Evolutionary conservation across 2,888 invertebrate species (phyloP).

Genomic region (Stenichneumon culpator): DNA sequence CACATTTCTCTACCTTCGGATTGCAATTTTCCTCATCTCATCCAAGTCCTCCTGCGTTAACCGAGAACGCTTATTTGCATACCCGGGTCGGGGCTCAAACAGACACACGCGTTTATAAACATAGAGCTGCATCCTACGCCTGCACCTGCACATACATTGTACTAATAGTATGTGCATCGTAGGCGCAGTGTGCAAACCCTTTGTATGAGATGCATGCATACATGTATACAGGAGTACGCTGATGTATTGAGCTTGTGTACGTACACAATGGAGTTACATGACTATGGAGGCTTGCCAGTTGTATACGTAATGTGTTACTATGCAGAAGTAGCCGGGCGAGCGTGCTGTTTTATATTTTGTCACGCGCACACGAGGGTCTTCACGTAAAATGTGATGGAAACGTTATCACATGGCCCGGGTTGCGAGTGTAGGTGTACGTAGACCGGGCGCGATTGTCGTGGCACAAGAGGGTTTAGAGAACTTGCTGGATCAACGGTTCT

Average conservation of each 20-base stretch:
- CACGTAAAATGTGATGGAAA: neutral
- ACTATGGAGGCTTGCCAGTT: neutral
- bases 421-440: neutral
- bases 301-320: neutral
- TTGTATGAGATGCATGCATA: neutral
- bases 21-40: slow-evolving; percentile 31
- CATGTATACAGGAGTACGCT: neutral
- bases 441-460: neutral
- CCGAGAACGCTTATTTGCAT: slow-evolving; percentile 32
- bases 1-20: neutral
- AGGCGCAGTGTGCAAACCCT: neutral
- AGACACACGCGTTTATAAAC: slow-evolving; percentile 38
- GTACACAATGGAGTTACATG: neutral
- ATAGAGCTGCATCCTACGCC: neutral
- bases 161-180: neutral
- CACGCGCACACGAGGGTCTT: neutral
- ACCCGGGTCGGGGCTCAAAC: slow-evolving; percentile 17
- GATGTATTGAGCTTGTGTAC: neutral
- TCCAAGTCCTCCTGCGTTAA: neutral
- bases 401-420: neutral
- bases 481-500: slow-evolving; percentile 6
- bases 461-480: slow-evolving; percentile 3
- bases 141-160: neutral
- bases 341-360: neutral
- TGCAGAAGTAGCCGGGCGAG: neutral